Conservation (phyloP, 1,140 invertebrate species). For the Luehdorfia chinensis region DNA sequence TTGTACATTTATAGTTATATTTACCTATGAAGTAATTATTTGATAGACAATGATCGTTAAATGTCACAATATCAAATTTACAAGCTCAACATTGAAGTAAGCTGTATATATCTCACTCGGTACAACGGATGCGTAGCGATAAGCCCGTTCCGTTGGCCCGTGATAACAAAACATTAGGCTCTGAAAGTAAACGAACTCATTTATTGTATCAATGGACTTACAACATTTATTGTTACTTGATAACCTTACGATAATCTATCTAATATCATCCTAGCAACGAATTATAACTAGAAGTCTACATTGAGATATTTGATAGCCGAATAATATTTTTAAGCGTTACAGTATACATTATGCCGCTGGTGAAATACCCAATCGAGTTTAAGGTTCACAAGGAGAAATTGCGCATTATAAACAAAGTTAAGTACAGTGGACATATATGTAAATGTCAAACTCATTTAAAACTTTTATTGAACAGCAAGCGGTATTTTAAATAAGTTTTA, state of each 20-base stretch:
- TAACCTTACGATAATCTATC: slow-evolving; percentile 58
- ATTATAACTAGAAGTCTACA: slow-evolving; percentile 15
- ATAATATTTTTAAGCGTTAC: too few relatives aligned
- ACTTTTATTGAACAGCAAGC: too few relatives aligned
- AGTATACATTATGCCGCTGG: too few relatives aligned
- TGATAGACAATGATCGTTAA: not conserved
- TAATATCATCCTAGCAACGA: slow-evolving; percentile 34
- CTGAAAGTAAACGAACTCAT: slow-evolving; percentile 59
- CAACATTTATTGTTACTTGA: slow-evolving; percentile 40
- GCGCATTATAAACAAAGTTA: too few relatives aligned
- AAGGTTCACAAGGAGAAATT: too few relatives aligned
- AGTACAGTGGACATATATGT: too few relatives aligned
- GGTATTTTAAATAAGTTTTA: too few relatives aligned
- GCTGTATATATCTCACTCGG: slow-evolving; percentile 31
- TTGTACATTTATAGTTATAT: too few relatives aligned
- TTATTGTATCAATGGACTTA: slow-evolving; percentile 47
- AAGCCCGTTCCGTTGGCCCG: slow-evolving; percentile 58
- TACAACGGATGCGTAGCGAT: slow-evolving; percentile 54
- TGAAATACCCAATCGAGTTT: too few relatives aligned
- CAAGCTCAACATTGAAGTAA: slow-evolving; percentile 20
- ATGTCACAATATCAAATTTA: slow-evolving; percentile 9
- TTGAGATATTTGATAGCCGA: not conserved
- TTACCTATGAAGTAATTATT: too few relatives aligned
- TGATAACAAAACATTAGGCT: slow-evolving; percentile 59
- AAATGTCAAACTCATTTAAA: too few relatives aligned